Evolutionary conservation across 1,140 invertebrate genomes (phyloP).

Genomic region (Asobara japonica): DNA sequence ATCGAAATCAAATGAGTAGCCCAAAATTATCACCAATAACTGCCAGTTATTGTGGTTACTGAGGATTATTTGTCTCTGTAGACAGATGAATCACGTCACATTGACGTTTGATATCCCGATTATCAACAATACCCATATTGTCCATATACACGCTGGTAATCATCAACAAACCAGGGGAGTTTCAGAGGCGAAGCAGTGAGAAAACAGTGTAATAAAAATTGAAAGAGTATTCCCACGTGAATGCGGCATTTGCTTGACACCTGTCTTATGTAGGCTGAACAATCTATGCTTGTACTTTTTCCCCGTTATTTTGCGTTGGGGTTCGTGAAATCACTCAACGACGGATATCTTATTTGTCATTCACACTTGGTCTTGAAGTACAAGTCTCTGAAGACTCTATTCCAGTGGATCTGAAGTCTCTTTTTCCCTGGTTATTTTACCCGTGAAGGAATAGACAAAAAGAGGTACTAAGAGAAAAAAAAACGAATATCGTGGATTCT

Average conservation of each 20-base stretch:
- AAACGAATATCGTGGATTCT: not conserved
- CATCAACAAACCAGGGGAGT: not conserved
- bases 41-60: not conserved
- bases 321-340: not conserved
- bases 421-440: not conserved
- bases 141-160: not conserved
- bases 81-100: no score
- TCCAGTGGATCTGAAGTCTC: not conserved
- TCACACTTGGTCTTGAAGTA: not conserved
- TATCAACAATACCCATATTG: not conserved
- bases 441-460: not conserved
- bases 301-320: not conserved
- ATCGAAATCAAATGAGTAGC: no score
- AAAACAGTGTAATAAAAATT: not conserved
- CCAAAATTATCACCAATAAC: not conserved
- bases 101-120: not conserved
- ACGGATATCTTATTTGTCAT: conserved; percentile 6
- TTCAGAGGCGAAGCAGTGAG: not conserved
- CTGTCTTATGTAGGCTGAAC: not conserved
- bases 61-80: no score
- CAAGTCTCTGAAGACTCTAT: not conserved
- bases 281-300: not conserved
- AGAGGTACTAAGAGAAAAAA: not conserved
- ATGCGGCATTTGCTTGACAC: not conserved
- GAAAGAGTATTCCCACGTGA: conserved; percentile 13